Base-by-base conservation (phyloP, 1,140 invertebrate species). In the Bombus haemorrhoidalis region DNA sequence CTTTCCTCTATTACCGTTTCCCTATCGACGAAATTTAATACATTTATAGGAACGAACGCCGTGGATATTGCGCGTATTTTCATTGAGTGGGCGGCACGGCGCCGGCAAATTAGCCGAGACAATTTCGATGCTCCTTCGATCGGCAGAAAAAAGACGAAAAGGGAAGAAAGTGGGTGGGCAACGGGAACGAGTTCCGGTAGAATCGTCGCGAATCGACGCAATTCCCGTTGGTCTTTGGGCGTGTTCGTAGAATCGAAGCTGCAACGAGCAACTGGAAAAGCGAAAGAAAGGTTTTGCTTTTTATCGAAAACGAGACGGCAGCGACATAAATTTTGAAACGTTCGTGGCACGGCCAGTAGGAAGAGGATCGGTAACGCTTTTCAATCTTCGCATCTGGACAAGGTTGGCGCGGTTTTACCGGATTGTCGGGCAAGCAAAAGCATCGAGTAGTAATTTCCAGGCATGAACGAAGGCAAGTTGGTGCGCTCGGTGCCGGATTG, bases 381-480 rank as follows among this genome's bases (percentile, higher is more conserved):
- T 37, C 43, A 39, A 79, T 53, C 18, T 18, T 53, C 47, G 47
- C 47, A 0, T 53, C 53, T 34, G 66, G 75, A 72, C 68, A 72
- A 41, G n/a, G 37, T 28, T 43, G 34, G 66, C 75, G 64, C 75
- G 73, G 80, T 89, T 89, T 80, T 86, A 79, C 53, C 79, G 57
- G 78, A 89, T 78, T 80, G 88, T 86, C 85, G 85, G 74, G 77
- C 73, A 83, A 73, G 88, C 72, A 74, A 57, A 83, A 84, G 89
- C 83, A 86, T 86, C 75, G 90, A 88, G 86, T 88, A 86, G 89
- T 88, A 86, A 86, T 90, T 81, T 88, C 81, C 81, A 73, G 84
- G 77, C 74, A 88, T 83, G 87, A 88, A 69, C 75, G 81, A 62
- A 47, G 69, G 47, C 57, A 68, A 64, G 59, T 74, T n/a, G 47